Evolutionary conservation across 2,797 vertebrate species (phyloP).

Genomic region (Diplodus puntazzo): DNA sequence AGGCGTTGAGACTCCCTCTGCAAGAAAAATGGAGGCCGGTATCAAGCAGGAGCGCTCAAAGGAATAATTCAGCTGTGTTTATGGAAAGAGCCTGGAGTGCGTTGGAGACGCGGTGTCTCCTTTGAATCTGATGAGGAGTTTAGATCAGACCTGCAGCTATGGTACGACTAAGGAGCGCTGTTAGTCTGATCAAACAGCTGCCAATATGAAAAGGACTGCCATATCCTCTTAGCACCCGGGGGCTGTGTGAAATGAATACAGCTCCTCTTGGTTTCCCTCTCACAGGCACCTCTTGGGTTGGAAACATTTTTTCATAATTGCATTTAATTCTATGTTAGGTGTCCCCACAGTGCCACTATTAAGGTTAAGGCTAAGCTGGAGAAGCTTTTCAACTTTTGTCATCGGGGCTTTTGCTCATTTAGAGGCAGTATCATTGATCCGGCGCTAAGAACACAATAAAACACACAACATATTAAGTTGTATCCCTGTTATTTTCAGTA

Average conservation of each 20-base stretch:
- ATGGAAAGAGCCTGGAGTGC: constrained; percentile 78
- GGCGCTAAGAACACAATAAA: constrained; percentile 59
- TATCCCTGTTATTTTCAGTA: constrained; percentile 70
- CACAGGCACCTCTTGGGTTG: constrained; percentile 71
- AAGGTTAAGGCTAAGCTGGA: constrained; percentile 73
- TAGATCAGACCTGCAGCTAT: constrained; percentile 77
- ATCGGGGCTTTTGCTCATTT: constrained; percentile 68
- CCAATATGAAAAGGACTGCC: constrained; percentile 81
- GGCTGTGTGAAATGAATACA: constrained; percentile 78
- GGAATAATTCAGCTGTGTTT: constrained; percentile 72
- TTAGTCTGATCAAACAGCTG: constrained; percentile 81
- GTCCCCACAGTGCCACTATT: constrained; percentile 76
- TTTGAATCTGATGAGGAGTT: constrained; percentile 78
- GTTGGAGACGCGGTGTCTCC: constrained; percentile 71
- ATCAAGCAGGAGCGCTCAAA: constrained; percentile 45
- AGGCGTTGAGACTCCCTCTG: neutral
- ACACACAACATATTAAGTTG: constrained; percentile 57
- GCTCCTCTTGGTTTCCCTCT: constrained; percentile 68
- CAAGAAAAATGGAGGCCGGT: constrained; percentile 43
- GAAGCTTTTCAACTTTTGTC: constrained; percentile 76
- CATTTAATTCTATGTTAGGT: constrained; percentile 84
- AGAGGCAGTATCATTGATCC: constrained; percentile 65
- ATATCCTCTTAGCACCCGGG: constrained; percentile 73
- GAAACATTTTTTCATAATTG: constrained; percentile 85
- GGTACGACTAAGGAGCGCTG: constrained; percentile 54